phyloP scores from a whole-genome alignment of 2,888 invertebrate genomes.

The Eupithecia subfuscata region DNA sequence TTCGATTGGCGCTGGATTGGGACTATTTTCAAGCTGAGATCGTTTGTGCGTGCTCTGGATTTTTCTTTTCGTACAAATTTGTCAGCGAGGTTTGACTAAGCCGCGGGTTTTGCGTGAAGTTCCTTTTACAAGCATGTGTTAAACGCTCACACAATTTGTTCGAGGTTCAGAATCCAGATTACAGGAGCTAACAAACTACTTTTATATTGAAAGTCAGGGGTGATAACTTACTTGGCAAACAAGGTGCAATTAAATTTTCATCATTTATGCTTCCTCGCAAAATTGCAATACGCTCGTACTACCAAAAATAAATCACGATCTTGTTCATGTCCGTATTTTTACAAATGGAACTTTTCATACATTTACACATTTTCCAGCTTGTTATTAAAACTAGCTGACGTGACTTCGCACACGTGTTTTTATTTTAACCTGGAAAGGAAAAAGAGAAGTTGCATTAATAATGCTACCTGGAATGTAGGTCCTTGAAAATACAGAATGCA shows the following conservation, averaged over 20 bases:
- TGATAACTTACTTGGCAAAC: background rate
- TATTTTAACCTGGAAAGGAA: background rate
- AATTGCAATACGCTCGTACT: background rate
- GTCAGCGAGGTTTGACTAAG: background rate
- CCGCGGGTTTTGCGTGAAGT: background rate
- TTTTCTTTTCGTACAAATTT: background rate
- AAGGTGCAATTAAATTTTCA: background rate
- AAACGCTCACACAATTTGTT: background rate
- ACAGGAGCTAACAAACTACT: background rate
- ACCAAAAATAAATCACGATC: background rate
- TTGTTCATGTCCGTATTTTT: background rate
- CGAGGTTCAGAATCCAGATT: background rate
- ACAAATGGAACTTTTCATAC: background rate
- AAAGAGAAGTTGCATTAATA: background rate
- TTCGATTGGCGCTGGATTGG: background rate
- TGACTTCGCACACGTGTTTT: background rate
- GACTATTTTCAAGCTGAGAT: background rate
- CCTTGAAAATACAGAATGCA: background rate
- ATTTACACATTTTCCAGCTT: background rate
- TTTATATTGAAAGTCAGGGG: background rate
- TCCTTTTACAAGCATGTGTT: background rate
- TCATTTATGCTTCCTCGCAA: background rate
- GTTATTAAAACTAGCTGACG: conserved; percentile 5
- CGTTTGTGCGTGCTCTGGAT: background rate
- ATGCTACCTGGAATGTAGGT: background rate